Percentiles rank a stretch among this genome's conserved stretches.
Evolutionary conservation across 2,888 invertebrate species (phyloP).

Genomic region (Nezara viridula): DNA sequence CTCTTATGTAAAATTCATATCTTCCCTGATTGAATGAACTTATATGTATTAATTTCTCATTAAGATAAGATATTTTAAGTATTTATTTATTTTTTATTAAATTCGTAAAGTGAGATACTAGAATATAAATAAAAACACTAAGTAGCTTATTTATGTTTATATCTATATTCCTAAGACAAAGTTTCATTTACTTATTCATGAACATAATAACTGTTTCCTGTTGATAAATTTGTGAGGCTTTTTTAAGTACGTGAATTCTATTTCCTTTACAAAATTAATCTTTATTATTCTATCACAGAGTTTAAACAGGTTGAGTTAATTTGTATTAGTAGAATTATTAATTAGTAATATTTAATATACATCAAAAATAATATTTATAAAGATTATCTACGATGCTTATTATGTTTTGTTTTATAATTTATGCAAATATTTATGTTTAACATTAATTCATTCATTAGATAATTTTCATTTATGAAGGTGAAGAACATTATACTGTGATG

Average conservation of each 20-base stretch:
- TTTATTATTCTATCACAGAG: background rate
- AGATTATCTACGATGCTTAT: too few relatives aligned
- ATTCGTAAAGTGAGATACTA: background rate
- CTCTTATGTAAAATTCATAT: background rate
- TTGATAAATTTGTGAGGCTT: background rate
- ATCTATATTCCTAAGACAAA: background rate
- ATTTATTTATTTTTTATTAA: background rate
- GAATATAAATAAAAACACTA: background rate
- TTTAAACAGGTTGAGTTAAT: background rate
- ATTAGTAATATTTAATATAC: background rate
- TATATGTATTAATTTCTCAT: background rate
- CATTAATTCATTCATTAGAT: constrained; percentile 55
- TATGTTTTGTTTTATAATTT: background rate
- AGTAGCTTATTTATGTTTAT: background rate
- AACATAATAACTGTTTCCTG: background rate
- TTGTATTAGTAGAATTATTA: background rate
- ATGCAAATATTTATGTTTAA: background rate
- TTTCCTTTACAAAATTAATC: background rate
- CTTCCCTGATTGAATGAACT: background rate
- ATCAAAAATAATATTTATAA: background rate
- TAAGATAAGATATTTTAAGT: background rate
- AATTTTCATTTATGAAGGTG: constrained; percentile 71
- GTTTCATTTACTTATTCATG: background rate
- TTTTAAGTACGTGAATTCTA: background rate
- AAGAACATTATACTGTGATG: constrained; percentile 91